Evolutionary conservation across 2,113 vertebrate genomes (phyloP).

Genomic region (Salvator merianae): DNA sequence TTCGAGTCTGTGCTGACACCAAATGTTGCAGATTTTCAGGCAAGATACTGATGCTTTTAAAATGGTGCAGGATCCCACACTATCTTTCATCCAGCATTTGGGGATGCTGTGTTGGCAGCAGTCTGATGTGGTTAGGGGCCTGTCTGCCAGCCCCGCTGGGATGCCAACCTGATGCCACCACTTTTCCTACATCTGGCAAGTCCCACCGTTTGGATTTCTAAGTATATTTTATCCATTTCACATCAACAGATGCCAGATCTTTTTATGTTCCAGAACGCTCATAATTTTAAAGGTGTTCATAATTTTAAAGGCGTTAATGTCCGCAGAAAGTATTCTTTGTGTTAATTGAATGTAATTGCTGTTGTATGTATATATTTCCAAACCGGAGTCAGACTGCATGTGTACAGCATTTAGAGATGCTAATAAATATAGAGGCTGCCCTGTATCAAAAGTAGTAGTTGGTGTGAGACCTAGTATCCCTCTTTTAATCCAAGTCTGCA

Average conservation of each 20-base stretch:
- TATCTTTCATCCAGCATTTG: no score
- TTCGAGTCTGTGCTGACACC: no score
- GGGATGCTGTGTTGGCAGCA: no score
- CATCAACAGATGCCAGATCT: background rate
- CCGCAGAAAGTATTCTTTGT: conserved; percentile 58
- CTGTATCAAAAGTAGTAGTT: background rate
- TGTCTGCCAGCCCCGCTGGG: no score
- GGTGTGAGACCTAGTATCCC: background rate
- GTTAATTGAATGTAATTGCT: conserved; percentile 78
- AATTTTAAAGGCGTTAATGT: conserved; percentile 36
- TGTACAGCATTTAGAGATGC: conserved; percentile 63
- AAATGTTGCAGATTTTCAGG: no score
- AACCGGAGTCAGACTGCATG: conserved; percentile 72
- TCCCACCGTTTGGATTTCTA: no score
- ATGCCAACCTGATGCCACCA: no score
- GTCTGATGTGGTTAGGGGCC: no score
- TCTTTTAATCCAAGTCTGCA: background rate
- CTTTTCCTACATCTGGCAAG: no score
- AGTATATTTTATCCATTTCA: background rate
- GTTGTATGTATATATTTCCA: conserved; percentile 50
- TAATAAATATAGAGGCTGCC: conserved; percentile 5
- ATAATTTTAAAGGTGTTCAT: conserved; percentile 58
- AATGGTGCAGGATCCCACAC: no score
- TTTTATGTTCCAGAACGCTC: conserved; percentile 59
- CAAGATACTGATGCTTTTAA: no score